phyloP scores from a whole-genome alignment of 2,113 vertebrate genomes.

The Ciconia stormi region DNA sequence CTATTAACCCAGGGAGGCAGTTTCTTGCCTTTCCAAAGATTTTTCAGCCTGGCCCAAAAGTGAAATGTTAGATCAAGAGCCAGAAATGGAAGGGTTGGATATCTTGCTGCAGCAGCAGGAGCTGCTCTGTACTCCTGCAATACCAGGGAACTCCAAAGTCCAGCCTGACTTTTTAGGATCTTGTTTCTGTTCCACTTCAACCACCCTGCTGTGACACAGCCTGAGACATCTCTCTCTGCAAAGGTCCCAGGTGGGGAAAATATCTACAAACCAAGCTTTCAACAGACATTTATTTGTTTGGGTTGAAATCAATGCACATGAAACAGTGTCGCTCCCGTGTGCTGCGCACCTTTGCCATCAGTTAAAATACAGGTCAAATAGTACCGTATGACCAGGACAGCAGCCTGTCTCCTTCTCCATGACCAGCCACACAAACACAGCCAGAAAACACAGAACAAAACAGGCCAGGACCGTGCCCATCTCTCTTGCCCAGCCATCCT shows the following conservation, averaged over 20 bases:
- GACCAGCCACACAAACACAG: not conserved
- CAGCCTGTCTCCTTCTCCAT: not conserved
- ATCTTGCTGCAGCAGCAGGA: not conserved
- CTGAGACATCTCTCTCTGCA: not conserved
- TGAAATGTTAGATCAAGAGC: not conserved
- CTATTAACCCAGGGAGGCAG: not conserved
- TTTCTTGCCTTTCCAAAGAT: not conserved
- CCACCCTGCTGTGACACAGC: not conserved
- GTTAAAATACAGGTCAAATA: not conserved
- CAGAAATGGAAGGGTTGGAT: not conserved
- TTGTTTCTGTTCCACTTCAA: not conserved
- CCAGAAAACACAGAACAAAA: not conserved
- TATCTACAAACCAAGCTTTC: not conserved
- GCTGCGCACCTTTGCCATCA: not conserved
- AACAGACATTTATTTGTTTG: conserved; percentile 28
- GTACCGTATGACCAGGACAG: not conserved
- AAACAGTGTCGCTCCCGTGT: not conserved
- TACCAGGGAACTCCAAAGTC: not conserved
- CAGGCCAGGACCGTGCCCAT: not conserved
- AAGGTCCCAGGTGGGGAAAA: not conserved
- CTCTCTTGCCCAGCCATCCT: not conserved
- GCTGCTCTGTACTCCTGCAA: not conserved
- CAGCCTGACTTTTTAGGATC: not conserved
- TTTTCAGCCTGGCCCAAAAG: not conserved
- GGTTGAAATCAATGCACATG: not conserved